Evolutionary conservation across 2,797 vertebrate genomes (phyloP).

Genomic region (Hyperoplus lanceolatus): DNA sequence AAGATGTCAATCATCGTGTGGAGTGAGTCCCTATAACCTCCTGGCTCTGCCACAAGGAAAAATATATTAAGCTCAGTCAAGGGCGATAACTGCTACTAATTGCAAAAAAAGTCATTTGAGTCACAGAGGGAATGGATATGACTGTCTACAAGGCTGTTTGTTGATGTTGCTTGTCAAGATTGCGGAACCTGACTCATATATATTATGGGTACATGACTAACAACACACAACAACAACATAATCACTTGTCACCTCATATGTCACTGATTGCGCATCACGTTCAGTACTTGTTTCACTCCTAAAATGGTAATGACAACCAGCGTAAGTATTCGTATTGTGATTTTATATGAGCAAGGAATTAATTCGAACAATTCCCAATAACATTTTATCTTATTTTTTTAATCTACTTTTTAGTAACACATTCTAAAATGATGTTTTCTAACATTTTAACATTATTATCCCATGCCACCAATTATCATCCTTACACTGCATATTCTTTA

Average conservation of each 20-base stretch:
- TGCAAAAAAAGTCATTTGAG: background rate
- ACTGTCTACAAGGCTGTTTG: background rate
- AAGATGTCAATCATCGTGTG: constrained; percentile 83
- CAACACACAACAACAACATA: background rate
- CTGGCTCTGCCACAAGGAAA: background rate
- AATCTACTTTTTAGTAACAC: too few relatives aligned
- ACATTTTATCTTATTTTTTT: background rate
- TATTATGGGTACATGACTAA: background rate
- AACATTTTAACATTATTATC: background rate
- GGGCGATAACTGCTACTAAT: background rate
- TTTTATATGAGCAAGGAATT: background rate
- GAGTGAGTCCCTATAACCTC: constrained; percentile 77
- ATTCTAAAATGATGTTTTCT: background rate
- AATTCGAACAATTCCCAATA: background rate
- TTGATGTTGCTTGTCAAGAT: background rate
- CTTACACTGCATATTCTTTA: background rate
- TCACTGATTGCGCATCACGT: background rate
- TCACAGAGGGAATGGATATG: background rate
- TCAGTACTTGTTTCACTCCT: background rate
- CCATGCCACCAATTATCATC: background rate
- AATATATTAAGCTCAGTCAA: background rate
- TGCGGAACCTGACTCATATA: background rate
- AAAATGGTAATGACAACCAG: background rate
- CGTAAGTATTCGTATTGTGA: background rate
- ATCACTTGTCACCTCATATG: background rate